Conservation (phyloP, 2,888 invertebrate genomes). For the Stegophylla sp. region DNA sequence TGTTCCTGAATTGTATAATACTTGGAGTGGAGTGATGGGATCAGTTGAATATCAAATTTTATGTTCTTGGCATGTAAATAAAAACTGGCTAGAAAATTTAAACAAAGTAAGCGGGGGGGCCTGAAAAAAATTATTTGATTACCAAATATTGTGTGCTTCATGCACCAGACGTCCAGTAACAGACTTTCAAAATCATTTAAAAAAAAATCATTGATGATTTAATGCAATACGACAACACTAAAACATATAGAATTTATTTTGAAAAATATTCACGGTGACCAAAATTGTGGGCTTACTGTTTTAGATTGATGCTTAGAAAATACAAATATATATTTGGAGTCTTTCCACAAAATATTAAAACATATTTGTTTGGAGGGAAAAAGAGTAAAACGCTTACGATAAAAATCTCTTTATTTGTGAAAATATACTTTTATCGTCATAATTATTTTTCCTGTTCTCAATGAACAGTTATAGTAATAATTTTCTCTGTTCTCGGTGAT, state of each 20-base stretch:
- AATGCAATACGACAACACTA: background rate
- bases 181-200: background rate
- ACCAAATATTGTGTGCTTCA: background rate
- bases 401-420: too few species aligned
- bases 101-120: background rate
- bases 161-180: background rate
- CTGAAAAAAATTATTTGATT: background rate
- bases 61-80: conserved; percentile 61
- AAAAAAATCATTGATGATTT: background rate
- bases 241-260: conserved; percentile 1
- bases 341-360: conserved; percentile 21
- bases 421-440: too few species aligned
- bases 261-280: conserved; percentile 6
- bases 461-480: too few species aligned
- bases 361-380: background rate
- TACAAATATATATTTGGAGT: conserved; percentile 16
- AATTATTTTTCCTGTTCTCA: too few species aligned
- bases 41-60: background rate
- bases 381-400: conserved; percentile 8
- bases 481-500: too few species aligned
- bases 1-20: conserved; percentile 15
- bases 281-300: conserved; percentile 3
- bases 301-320: background rate
- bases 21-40: background rate
- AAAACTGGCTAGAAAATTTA: conserved; percentile 4